Conservation (phyloP, 1,140 invertebrate species). For the Tribolium castaneum region DNA sequence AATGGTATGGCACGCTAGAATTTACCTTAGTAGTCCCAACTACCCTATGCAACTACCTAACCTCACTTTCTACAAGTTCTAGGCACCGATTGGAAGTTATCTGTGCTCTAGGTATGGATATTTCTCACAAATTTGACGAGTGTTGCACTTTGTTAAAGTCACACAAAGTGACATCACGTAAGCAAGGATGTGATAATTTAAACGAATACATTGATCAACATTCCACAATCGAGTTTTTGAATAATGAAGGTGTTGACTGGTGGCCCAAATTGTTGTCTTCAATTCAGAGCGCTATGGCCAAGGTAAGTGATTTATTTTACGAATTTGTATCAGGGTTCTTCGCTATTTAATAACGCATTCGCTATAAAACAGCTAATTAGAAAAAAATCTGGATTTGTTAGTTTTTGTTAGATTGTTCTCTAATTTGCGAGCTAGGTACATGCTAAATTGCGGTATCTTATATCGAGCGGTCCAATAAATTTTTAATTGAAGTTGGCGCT, state of each 20-base stretch:
- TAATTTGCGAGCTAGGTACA: no score
- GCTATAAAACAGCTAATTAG: no score
- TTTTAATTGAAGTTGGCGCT: no score
- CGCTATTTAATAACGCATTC: no score
- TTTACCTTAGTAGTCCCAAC: no score
- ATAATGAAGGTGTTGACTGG: conserved; percentile 31
- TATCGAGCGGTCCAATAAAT: no score
- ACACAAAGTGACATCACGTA: conserved; percentile 46
- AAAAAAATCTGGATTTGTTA: no score
- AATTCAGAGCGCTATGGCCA: conserved; percentile 48
- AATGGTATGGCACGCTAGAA: no score
- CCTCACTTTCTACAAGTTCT: background rate
- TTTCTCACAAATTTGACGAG: conserved; percentile 40
- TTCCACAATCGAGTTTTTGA: conserved; percentile 38
- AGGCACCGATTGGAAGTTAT: no score
- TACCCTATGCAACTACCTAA: background rate
- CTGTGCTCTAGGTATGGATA: conserved; percentile 42
- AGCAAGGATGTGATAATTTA: conserved; percentile 46
- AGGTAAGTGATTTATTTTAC: conserved; percentile 42
- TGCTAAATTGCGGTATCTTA: no score
- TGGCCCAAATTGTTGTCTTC: conserved; percentile 47
- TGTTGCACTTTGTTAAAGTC: conserved; percentile 43
- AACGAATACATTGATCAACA: conserved; percentile 39
- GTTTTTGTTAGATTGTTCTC: no score
- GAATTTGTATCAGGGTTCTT: background rate